Conservation (phyloP, 2,888 invertebrate genomes). For the Drosophila subsilvestris region DNA sequence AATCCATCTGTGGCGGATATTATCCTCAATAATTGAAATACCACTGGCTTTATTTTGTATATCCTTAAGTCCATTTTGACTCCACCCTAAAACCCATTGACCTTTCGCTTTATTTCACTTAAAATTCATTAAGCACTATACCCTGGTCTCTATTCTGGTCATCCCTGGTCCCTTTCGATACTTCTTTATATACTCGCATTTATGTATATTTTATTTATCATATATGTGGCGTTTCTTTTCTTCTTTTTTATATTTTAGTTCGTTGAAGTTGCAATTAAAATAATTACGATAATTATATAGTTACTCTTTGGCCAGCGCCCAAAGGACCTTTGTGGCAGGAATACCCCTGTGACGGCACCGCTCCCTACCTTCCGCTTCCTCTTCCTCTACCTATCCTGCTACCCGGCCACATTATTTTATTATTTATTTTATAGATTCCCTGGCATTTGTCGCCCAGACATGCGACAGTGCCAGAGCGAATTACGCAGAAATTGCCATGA, state of each 20-base stretch:
- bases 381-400: too few species aligned
- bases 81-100: neutral
- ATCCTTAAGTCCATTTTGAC: too few species aligned
- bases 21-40: too few species aligned
- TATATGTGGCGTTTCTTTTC: slow-evolving; percentile 9
- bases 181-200: slow-evolving; percentile 27
- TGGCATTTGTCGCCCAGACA: slow-evolving; percentile 50
- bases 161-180: slow-evolving; percentile 27
- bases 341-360: slow-evolving; percentile 4
- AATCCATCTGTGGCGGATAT: too few species aligned
- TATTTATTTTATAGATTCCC: slow-evolving; percentile 53
- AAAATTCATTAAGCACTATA: neutral
- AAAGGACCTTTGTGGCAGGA: neutral
- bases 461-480: slow-evolving; percentile 37
- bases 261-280: slow-evolving; percentile 57
- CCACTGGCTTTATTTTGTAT: too few species aligned
- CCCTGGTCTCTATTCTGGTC: neutral
- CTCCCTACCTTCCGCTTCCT: neutral
- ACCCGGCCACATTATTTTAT: slow-evolving; percentile 37
- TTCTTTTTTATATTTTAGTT: neutral
- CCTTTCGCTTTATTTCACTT: neutral
- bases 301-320: slow-evolving; percentile 20
- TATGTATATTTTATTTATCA: slow-evolving; percentile 21
- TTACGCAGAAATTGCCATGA: slow-evolving; percentile 50
- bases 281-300: slow-evolving; percentile 67